Conservation (phyloP, 1,140 invertebrate genomes). For the Cherax quadricarinatus region DNA sequence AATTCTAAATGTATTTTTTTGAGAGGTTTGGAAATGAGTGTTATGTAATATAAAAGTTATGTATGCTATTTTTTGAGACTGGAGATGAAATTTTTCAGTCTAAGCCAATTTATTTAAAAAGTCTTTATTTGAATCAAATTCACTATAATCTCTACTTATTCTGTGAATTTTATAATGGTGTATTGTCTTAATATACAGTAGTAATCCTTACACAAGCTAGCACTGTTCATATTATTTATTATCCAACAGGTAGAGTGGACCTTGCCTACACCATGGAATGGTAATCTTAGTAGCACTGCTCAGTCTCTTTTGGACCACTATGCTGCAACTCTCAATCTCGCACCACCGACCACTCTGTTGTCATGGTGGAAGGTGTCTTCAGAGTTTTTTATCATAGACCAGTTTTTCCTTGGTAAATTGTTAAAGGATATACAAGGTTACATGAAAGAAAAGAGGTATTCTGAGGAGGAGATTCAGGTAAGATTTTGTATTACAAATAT, state of each 20-base stretch:
- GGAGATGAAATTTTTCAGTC: too few relatives aligned
- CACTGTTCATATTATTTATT: not conserved
- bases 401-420: slow-evolving; percentile 5
- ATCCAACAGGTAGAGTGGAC: not conserved
- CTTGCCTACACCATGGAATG: slow-evolving; percentile 21
- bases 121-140: too few relatives aligned
- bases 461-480: slow-evolving; percentile 39
- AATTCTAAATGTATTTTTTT: too few relatives aligned
- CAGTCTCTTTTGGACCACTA: slow-evolving; percentile 20
- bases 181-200: too few relatives aligned
- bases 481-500: not conserved
- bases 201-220: too few relatives aligned
- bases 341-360: slow-evolving; percentile 5
- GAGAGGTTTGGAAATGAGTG: too few relatives aligned
- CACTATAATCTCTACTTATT: too few relatives aligned
- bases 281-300: slow-evolving; percentile 17
- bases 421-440: not conserved
- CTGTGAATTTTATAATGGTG: too few relatives aligned
- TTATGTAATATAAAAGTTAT: too few relatives aligned
- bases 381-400: not conserved
- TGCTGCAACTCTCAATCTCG: slow-evolving; percentile 32
- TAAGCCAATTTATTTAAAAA: too few relatives aligned
- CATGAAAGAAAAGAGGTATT: slow-evolving; percentile 16
- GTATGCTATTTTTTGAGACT: too few relatives aligned
- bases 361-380: slow-evolving; percentile 52